A percentile compares a stretch with the other conserved stretches of the same genome.
phyloP scores from a whole-genome alignment of 2,113 vertebrate species.

The Rafetus swinhoei region DNA sequence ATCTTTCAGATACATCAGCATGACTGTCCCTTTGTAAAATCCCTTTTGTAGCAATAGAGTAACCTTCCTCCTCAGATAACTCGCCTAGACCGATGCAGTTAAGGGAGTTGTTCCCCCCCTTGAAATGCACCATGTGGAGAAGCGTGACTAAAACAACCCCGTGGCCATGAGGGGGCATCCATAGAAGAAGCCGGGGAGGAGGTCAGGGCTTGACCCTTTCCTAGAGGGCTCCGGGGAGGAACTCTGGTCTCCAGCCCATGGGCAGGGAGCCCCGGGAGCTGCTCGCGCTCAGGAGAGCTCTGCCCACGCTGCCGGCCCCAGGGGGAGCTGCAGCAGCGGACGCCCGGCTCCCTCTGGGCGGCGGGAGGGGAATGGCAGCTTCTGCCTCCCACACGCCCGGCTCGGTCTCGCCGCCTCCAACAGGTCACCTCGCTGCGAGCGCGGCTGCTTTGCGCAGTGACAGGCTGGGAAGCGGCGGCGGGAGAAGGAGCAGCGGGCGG shows the following conservation, averaged over 20 bases:
- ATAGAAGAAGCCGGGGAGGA: rapidly evolving
- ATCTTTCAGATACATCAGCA: neutral
- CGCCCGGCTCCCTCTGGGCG: constrained; percentile 39
- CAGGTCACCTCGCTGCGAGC: constrained; percentile 35
- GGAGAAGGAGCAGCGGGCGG: neutral
- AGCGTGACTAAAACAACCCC: too few species aligned
- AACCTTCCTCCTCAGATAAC: neutral
- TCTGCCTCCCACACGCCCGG: constrained; percentile 44
- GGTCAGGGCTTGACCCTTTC: neutral
- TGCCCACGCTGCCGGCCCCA: neutral
- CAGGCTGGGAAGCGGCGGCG: neutral
- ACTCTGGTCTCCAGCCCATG: neutral
- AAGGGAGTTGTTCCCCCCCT: neutral
- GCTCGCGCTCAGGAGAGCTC: neutral
- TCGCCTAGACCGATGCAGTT: neutral
- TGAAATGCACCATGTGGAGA: neutral
- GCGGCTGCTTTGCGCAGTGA: neutral
- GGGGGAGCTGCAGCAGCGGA: neutral
- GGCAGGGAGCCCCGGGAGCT: constrained; percentile 19
- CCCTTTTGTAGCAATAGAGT: too few species aligned
- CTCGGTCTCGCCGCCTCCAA: constrained; percentile 43
- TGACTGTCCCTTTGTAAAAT: neutral
- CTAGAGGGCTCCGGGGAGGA: neutral
- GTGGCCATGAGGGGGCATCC: rapidly evolving
- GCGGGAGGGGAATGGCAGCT: constrained; percentile 53